These are phyloP conservation scores for Panthera uncia DNA, from an alignment of 2,113 vertebrate species.

Conservation along the genomic window DNA sequence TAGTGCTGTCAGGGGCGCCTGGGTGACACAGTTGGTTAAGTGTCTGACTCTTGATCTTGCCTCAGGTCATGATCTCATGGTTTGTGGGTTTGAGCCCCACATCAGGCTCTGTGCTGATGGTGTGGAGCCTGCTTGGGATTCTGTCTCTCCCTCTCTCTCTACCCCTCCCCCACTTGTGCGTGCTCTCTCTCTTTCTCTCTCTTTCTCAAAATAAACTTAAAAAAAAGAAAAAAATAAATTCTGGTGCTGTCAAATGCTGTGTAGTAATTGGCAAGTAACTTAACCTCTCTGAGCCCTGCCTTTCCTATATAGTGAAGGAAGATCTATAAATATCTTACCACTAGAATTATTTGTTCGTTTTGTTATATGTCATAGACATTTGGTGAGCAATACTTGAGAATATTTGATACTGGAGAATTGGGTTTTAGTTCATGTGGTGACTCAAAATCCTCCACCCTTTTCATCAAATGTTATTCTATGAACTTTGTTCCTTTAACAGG, in stretches of 20 bases:
- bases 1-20: too few relatives aligned
- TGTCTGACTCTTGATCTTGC: too few relatives aligned
- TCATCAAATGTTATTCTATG: background rate
- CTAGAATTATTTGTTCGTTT: background rate
- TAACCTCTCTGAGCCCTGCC: background rate
- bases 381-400: background rate
- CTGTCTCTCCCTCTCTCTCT: too few relatives aligned
- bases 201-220: too few relatives aligned
- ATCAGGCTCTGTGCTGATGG: too few relatives aligned
- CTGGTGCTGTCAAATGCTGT: background rate
- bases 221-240: background rate
- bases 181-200: too few relatives aligned
- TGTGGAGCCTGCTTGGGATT: too few relatives aligned
- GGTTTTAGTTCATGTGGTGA: conserved; percentile 33
- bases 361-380: background rate
- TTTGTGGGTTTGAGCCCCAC: too few relatives aligned
- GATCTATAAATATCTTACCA: background rate
- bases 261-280: background rate
- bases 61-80: too few relatives aligned
- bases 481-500: conserved; percentile 36
- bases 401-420: background rate
- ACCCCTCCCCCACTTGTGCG: too few relatives aligned
- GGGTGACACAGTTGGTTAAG: too few relatives aligned
- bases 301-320: background rate
- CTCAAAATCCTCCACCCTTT: background rate